These are phyloP conservation scores for Gobio gobio DNA, from an alignment of 2,113 vertebrate genomes.

Conservation along the genomic window DNA sequence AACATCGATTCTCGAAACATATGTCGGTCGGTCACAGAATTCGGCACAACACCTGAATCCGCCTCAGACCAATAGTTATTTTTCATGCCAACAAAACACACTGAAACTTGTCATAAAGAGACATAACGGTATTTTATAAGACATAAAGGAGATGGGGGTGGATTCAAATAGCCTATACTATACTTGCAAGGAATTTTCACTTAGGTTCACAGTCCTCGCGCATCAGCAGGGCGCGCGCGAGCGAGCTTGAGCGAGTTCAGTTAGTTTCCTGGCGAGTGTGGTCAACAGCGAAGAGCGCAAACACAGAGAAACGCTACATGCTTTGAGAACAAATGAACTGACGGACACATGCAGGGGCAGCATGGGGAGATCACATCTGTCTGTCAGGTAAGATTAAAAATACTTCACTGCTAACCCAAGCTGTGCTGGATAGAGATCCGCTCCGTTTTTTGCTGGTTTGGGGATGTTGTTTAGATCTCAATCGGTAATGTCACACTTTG, in stretches of 20 bases:
- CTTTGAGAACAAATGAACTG: neutral
- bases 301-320: neutral
- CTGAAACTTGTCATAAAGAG: neutral
- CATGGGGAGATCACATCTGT: neutral
- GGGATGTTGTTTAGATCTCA: neutral
- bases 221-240: neutral
- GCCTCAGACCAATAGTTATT: neutral
- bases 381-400: conserved; percentile 6
- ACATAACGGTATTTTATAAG: neutral
- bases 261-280: neutral
- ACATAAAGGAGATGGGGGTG: neutral
- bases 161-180: neutral
- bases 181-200: neutral
- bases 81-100: neutral
- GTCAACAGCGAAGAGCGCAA: neutral
- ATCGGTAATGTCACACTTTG: too few relatives aligned
- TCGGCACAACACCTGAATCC: too few relatives aligned
- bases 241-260: neutral
- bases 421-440: neutral
- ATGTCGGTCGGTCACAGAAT: too few relatives aligned
- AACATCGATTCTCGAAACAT: too few relatives aligned
- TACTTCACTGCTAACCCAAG: neutral
- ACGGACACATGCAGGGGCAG: neutral
- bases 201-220: neutral
- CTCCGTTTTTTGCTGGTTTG: too few relatives aligned